Percentiles rank a stretch among this genome's conserved stretches.
phyloP scores from a whole-genome alignment of 2,797 vertebrate genomes.

The Nothura maculosa region DNA sequence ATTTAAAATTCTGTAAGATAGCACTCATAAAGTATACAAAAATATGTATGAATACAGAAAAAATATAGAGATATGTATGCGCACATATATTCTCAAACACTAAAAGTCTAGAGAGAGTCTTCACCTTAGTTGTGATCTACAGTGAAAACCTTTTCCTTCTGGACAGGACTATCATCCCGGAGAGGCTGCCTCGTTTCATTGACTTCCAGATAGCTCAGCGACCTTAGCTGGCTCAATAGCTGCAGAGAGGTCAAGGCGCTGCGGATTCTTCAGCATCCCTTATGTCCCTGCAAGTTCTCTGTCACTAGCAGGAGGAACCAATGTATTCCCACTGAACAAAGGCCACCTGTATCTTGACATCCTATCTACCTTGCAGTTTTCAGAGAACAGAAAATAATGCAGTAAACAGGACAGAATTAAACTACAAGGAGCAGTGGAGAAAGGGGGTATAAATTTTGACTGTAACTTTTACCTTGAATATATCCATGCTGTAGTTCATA shows the following conservation, averaged over 20 bases:
- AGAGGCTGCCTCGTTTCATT: background rate
- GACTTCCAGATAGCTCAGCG: background rate
- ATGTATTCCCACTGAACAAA: background rate
- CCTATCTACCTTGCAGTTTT: background rate
- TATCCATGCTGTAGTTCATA: background rate
- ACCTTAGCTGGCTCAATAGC: background rate
- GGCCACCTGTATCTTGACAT: background rate
- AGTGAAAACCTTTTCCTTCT: background rate
- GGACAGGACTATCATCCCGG: background rate
- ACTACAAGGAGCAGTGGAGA: background rate
- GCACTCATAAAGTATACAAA: background rate
- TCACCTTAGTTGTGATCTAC: background rate
- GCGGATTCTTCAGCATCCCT: background rate
- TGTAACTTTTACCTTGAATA: background rate
- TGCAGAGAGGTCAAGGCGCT: background rate
- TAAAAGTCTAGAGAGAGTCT: background rate
- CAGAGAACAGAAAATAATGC: background rate
- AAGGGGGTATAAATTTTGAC: background rate
- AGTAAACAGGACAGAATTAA: background rate
- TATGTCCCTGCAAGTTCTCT: background rate
- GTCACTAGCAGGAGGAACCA: background rate
- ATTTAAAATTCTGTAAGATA: background rate
- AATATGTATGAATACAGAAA: background rate
- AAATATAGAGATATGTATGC: accelerated
- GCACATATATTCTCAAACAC: background rate